These are phyloP conservation scores for Drosophila prostipennis DNA, from an alignment of 2,888 invertebrate genomes.

Conservation along the genomic window DNA sequence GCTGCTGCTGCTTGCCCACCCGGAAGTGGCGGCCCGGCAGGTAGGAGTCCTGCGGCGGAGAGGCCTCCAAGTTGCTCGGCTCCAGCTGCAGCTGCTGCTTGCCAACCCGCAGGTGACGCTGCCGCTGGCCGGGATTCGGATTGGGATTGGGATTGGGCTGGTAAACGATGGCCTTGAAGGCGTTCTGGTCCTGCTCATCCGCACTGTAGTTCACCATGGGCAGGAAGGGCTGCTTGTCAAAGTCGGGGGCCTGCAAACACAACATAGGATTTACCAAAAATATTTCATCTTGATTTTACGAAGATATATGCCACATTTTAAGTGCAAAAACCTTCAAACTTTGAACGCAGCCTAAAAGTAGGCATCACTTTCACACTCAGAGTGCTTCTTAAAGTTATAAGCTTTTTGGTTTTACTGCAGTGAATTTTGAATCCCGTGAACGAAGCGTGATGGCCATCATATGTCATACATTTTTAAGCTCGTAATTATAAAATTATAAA, in stretches of 20 bases:
- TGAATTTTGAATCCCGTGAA: too few species aligned
- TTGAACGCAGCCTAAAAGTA: not conserved
- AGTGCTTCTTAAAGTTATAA: not conserved
- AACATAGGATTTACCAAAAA: too few species aligned
- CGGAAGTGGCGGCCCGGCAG: conserved; percentile 24
- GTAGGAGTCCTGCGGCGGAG: too few species aligned
- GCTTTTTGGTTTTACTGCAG: not conserved
- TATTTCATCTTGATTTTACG: too few species aligned
- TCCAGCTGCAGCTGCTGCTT: conserved; percentile 46
- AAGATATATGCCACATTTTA: too few species aligned
- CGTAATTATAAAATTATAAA: too few species aligned
- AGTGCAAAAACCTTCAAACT: too few species aligned
- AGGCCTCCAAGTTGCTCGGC: too few species aligned
- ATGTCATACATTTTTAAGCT: too few species aligned
- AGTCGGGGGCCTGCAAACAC: conserved; percentile 82
- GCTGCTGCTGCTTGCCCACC: conserved; percentile 68
- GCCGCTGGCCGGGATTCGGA: conserved; percentile 42
- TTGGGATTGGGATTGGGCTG: conserved; percentile 55
- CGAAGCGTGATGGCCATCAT: too few species aligned
- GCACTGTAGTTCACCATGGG: conserved; percentile 86
- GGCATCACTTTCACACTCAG: not conserved
- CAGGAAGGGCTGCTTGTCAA: conserved; percentile 87
- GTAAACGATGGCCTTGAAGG: conserved; percentile 82
- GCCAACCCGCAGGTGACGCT: conserved; percentile 47
- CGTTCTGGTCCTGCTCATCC: conserved; percentile 81